A percentile compares a stretch with the other conserved stretches of the same genome.
Conservation (phyloP, 2,113 vertebrate genomes). For the Gulo gulo region DNA sequence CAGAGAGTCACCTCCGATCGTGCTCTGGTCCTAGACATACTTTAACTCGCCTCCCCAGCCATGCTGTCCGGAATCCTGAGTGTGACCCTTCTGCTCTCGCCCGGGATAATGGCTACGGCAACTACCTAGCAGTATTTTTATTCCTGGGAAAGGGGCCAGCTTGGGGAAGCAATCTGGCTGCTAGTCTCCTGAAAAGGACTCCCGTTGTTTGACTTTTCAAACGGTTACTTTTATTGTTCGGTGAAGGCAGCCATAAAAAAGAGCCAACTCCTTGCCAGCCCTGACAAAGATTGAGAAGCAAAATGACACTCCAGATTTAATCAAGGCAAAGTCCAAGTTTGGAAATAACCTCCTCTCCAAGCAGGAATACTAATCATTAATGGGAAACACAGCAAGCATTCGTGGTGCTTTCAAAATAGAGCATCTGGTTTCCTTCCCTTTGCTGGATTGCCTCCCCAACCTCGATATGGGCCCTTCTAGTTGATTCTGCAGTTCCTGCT, state of each 20-base stretch:
- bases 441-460: background rate
- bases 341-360: background rate
- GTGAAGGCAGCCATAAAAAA: background rate
- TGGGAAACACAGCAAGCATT: background rate
- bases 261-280: background rate
- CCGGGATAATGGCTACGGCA: background rate
- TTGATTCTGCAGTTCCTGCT: background rate
- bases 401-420: background rate
- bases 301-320: slow-evolving; percentile 38
- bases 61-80: background rate
- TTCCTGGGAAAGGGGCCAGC: slow-evolving; percentile 14
- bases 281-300: slow-evolving; percentile 45
- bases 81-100: background rate
- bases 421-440: background rate
- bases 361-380: slow-evolving; percentile 12
- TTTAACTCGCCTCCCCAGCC: background rate
- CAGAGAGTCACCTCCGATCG: background rate
- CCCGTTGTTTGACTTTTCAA: slow-evolving; percentile 55
- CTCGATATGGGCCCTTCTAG: background rate
- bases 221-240: slow-evolving; percentile 46
- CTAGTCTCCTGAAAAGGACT: slow-evolving; percentile 33
- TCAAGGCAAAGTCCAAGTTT: background rate
- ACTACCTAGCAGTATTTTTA: background rate
- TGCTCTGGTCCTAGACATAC: background rate
- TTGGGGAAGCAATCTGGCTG: background rate